phyloP scores from a whole-genome alignment of 2,113 vertebrate species.

The Leucosticte australis region DNA sequence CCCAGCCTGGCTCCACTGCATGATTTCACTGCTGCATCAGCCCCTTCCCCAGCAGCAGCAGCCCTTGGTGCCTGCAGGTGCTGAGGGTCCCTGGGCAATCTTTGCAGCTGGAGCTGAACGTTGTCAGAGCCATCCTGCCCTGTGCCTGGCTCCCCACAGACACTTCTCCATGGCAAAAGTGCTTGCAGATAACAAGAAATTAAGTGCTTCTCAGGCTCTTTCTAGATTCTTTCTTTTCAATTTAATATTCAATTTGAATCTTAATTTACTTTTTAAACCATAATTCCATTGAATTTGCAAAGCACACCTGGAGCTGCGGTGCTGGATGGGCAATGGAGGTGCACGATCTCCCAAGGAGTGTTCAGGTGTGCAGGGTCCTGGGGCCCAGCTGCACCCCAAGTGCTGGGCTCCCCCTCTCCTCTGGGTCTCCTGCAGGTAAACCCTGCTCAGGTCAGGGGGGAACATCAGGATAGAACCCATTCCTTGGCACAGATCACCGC shows the following conservation, averaged over 20 bases:
- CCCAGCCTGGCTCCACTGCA: background rate
- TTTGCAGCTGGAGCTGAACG: rapidly evolving
- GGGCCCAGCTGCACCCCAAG: background rate
- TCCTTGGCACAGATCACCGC: background rate
- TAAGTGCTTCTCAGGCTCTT: background rate
- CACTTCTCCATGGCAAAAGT: background rate
- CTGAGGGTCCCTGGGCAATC: background rate
- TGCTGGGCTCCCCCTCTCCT: background rate
- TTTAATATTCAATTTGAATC: background rate
- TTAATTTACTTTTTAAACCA: background rate
- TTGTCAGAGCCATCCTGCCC: background rate
- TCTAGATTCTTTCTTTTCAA: background rate
- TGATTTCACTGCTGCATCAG: background rate
- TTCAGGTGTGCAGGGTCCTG: rapidly evolving
- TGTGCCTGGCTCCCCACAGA: background rate
- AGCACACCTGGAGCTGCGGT: background rate
- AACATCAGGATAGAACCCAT: background rate
- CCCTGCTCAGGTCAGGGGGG: background rate
- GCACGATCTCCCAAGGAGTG: rapidly evolving
- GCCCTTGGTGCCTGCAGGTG: background rate
- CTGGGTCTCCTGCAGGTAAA: background rate
- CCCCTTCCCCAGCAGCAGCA: background rate
- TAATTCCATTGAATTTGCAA: background rate
- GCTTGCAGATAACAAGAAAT: background rate
- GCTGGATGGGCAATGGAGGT: rapidly evolving